phyloP scores from a whole-genome alignment of 2,113 vertebrate species.

The Mionectes macconnelli region DNA sequence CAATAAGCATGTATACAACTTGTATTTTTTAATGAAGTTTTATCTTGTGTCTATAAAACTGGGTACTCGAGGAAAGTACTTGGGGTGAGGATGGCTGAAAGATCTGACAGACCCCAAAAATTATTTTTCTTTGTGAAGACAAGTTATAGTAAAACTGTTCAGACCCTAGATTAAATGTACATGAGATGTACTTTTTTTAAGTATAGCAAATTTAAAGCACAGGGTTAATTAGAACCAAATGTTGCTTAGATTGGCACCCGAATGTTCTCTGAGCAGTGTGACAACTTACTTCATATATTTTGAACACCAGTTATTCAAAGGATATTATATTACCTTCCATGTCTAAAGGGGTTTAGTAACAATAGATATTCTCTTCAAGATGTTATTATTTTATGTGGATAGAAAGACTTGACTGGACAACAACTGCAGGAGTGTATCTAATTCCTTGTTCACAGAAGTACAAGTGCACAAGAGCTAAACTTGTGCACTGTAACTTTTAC shows the following conservation, averaged over 20 bases:
- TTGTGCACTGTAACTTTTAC: not conserved
- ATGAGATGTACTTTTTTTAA: not conserved
- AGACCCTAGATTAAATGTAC: not conserved
- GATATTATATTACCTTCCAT: not conserved
- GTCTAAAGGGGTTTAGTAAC: not conserved
- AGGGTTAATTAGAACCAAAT: slow-evolving; percentile 26
- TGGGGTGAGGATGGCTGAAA: not conserved
- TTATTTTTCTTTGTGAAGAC: not conserved
- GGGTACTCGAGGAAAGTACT: not conserved
- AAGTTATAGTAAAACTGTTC: not conserved
- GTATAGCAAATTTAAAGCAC: not conserved
- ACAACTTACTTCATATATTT: not conserved
- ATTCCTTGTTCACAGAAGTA: not conserved
- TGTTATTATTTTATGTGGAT: not conserved
- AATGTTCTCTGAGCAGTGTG: not conserved
- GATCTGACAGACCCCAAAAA: not conserved
- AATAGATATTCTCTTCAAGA: slow-evolving; percentile 11
- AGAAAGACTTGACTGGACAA: not conserved
- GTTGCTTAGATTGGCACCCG: not conserved
- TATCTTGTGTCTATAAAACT: not conserved
- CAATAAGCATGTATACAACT: not conserved
- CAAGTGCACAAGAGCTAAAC: not conserved
- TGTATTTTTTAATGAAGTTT: not conserved
- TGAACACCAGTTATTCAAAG: not conserved
- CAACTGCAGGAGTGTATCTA: not conserved